Conservation (phyloP, 2,797 vertebrate genomes). For the Syncerus caffer region DNA sequence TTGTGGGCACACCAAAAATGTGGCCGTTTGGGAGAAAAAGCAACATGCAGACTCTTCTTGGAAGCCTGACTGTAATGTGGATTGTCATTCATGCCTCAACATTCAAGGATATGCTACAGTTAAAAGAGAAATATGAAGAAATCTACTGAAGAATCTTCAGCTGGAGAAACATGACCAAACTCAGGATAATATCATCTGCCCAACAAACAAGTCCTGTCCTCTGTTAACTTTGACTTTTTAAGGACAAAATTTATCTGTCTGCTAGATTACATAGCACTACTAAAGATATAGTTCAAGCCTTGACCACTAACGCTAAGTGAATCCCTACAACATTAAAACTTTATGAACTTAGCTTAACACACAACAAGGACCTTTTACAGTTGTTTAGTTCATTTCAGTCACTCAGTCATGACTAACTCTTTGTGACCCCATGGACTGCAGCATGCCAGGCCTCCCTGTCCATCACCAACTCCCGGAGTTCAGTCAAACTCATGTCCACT, state of each 20-base stretch:
- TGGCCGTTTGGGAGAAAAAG: background rate
- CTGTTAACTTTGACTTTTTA: background rate
- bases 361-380: background rate
- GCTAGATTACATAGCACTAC: background rate
- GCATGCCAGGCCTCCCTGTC: background rate
- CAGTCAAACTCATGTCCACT: background rate
- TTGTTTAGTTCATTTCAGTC: background rate
- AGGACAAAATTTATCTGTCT: background rate
- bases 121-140: background rate
- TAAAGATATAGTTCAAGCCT: background rate
- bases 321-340: background rate
- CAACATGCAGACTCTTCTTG: background rate
- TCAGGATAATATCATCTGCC: background rate
- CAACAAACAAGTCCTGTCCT: background rate
- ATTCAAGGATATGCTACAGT: background rate
- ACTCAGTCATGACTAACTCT: background rate
- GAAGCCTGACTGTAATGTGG: background rate
- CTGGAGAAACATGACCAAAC: background rate
- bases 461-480: background rate
- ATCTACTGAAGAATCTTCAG: background rate
- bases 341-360: background rate
- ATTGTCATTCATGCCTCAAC: background rate
- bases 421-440: background rate
- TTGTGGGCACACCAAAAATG: background rate
- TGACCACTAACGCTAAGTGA: background rate